Base-by-base conservation (phyloP, 2,888 invertebrate genomes). In the Harpalus rubripes region DNA sequence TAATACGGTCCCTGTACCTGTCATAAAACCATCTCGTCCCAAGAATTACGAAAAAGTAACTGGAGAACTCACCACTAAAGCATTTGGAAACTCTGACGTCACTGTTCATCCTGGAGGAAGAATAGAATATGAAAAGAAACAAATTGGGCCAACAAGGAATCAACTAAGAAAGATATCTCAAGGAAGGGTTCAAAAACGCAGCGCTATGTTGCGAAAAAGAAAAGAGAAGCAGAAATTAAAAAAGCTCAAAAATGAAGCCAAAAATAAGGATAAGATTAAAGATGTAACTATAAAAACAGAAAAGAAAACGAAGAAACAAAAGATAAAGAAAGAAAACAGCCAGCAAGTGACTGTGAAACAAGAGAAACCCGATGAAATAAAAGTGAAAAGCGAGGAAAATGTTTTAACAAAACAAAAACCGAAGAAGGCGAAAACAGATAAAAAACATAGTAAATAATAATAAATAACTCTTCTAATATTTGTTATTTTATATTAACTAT, bases 1-100 rank as follows among this genome's bases (percentile, higher is more conserved):
- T 89, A 93, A 93, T 90, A 89, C 93, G 81, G 89, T 94, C 6
- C 85, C 91, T 87, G 88, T 92, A 87, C 93, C 94, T 44, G 92
- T 90, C 88, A 89, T 93, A 41, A 91, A 88, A 87, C 91, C 91
- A 22, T 92, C 90, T 87, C 92, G 91, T 90, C 94, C 94, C 32
- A 94, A 92, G 88, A 91, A 90, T 15, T 91, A 91, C 87, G 89
- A 89, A 82, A 89, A 92, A n/a, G 91, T 94, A 41, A 92, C 92
- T 87, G 95, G 92, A 87, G 95, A 95, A 89, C 90, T 95, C 41
- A 92, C 94, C 10, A 95, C 95, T 22, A 90, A 92, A 22, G 91
- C 94, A 12, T 95, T 95, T 22, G 90, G 92, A 18, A 91, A 92
- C 85, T 90, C 91, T 63, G 91, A 88, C 86, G 94, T 95, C 0